Base-by-base conservation (phyloP, 2,797 vertebrate genomes). In the Acipenser transmontanus region DNA sequence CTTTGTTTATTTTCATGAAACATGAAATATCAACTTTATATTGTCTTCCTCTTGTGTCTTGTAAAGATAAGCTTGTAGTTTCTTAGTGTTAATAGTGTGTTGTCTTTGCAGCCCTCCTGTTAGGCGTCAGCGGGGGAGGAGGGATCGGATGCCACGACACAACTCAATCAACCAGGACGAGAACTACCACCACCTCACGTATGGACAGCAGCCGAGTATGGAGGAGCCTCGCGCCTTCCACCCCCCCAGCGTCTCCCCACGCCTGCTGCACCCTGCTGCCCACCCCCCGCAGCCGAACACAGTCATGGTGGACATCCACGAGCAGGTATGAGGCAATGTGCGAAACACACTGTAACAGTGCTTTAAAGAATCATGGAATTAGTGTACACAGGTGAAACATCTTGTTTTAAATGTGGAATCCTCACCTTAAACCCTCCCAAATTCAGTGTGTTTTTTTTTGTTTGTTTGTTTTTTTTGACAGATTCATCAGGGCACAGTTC, bases 221-320 rank as follows among this genome's bases (percentile, higher is more conserved):
- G 96, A 99, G 80, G 96, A 99, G 80, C 95, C 93, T 57, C 85
- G 93, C 73, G 95, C 95, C 77, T 98, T 99, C 80, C 94, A 93
- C 76, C 93, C 95, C 47, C 95, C 96, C 10, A 90, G 93, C 71
- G 82, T 97, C 78, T 95, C 95, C 12, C 91, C 94, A 10, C 88
- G 92, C 74, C 84, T 98, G 74, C 88, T 97, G 76, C 94, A 96
- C 74, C 94, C 93, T 1, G 92, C 93, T 61, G 91, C 93, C 74
- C 93, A 94, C 70, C 85, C 88, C 47, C 92, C 93, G 70, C 96
- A 96, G 82, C 96, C 94, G 77, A 96, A 93, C 66, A 83, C 94
- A 70, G 84, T 98, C 75, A 90, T 98, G 80, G 90, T 98, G 87
- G 96, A 98, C 81, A 86, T 98, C 67, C 96, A 98, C 14, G 95